These are phyloP conservation scores for Craseonycteris thonglongyai DNA, from an alignment of 2,113 vertebrate genomes.

Conservation along the genomic window DNA sequence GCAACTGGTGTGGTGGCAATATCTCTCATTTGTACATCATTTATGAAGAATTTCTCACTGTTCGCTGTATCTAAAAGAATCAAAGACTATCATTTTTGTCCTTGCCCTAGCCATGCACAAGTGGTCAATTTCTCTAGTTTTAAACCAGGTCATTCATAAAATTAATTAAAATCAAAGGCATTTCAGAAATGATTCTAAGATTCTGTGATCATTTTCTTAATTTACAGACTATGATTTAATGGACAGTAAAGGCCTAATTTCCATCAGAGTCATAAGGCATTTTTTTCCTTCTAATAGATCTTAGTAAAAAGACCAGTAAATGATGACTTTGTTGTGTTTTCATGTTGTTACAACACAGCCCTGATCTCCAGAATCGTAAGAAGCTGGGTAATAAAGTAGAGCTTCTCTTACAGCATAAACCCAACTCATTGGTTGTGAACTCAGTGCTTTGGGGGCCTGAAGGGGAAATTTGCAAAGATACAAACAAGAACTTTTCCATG, in stretches of 20 bases:
- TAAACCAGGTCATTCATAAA: neutral
- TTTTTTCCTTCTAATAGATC: neutral
- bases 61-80: neutral
- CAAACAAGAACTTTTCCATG: neutral
- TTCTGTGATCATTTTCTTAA: neutral
- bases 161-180: neutral
- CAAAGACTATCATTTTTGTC: neutral
- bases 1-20: fast-evolving
- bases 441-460: neutral
- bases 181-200: neutral
- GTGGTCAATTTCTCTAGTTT: neutral
- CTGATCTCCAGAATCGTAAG: neutral
- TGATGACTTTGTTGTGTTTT: neutral
- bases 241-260: neutral
- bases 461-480: neutral
- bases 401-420: neutral
- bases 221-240: neutral
- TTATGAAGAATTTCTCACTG: neutral
- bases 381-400: neutral
- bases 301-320: neutral
- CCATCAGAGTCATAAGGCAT: neutral
- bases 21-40: neutral
- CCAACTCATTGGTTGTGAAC: neutral
- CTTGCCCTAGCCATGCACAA: neutral
- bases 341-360: fast-evolving